Conservation (phyloP, 2,113 vertebrate species). For the Rhabdornis inornatus region DNA sequence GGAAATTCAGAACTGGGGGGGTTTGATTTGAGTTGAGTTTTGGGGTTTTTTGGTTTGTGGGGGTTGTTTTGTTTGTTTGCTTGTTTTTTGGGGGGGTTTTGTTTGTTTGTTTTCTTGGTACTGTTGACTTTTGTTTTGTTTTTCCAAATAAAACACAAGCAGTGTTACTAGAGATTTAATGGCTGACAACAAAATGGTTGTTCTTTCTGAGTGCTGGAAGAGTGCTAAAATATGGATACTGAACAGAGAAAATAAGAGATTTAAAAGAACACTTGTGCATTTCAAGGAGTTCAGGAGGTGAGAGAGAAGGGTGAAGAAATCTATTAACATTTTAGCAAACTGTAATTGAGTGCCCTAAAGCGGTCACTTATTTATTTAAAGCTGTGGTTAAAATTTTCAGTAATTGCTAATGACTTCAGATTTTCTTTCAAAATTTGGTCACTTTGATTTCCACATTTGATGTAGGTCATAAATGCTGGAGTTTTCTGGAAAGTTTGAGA, state of each 20-base stretch:
- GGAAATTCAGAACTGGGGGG: not conserved
- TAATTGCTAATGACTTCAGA: not conserved
- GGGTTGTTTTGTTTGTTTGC: fast-evolving
- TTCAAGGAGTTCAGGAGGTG: not conserved
- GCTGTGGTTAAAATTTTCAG: not conserved
- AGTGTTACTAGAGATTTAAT: not conserved
- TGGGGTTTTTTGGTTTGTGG: not conserved
- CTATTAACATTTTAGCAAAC: not conserved
- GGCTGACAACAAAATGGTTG: not conserved
- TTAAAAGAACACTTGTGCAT: not conserved
- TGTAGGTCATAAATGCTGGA: not conserved
- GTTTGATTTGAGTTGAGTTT: not conserved
- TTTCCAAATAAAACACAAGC: not conserved
- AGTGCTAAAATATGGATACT: not conserved
- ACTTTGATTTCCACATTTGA: not conserved
- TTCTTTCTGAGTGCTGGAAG: not conserved
- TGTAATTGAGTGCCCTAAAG: not conserved
- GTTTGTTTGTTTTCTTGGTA: not conserved
- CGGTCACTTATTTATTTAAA: not conserved
- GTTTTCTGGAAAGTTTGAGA: not conserved
- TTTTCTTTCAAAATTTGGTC: not conserved
- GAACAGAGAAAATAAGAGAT: not conserved
- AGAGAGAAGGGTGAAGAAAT: not conserved
- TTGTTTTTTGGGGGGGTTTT: not conserved
- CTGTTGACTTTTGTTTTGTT: not conserved